Percentiles rank a stretch among this genome's conserved stretches.
phyloP scores from a whole-genome alignment of 2,888 invertebrate species.

The Lasius fuliginosus region DNA sequence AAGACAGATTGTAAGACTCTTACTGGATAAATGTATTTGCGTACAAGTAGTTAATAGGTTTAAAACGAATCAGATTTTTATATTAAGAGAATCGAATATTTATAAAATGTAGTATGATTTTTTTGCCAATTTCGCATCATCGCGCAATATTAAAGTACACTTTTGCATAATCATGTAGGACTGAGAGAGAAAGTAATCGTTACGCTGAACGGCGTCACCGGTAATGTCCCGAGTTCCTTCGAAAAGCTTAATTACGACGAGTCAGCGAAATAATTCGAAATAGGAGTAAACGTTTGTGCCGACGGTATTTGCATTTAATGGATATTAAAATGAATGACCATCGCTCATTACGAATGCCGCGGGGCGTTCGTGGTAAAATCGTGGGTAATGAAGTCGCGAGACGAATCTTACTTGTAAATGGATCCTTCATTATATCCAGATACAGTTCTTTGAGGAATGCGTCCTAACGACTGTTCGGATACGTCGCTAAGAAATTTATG shows the following conservation, averaged over 20 bases:
- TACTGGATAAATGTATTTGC: background rate
- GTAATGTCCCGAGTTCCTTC: conserved; percentile 71
- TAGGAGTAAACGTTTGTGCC: conserved; percentile 84
- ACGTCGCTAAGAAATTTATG: conserved; percentile 67
- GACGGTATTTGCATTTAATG: conserved; percentile 85
- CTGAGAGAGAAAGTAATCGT: conserved; percentile 58
- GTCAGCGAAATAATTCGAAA: conserved; percentile 84
- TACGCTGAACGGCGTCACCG: conserved; percentile 70
- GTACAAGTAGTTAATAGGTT: background rate
- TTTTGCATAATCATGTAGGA: conserved; percentile 7
- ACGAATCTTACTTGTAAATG: conserved; percentile 85
- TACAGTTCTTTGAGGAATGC: conserved; percentile 80
- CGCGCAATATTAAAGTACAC: background rate
- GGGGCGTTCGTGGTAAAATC: conserved; percentile 82
- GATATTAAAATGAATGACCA: conserved; percentile 86
- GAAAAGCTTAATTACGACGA: conserved; percentile 83
- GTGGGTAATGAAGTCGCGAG: conserved; percentile 84
- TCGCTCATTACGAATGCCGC: conserved; percentile 85
- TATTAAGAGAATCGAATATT: background rate
- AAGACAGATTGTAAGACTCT: background rate
- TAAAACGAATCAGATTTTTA: background rate
- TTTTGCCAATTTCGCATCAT: background rate
- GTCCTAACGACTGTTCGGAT: conserved; percentile 72
- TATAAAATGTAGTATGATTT: background rate
- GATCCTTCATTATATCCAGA: conserved; percentile 84